Conservation (phyloP, 2,888 invertebrate genomes). For the Epirrita christyi region DNA sequence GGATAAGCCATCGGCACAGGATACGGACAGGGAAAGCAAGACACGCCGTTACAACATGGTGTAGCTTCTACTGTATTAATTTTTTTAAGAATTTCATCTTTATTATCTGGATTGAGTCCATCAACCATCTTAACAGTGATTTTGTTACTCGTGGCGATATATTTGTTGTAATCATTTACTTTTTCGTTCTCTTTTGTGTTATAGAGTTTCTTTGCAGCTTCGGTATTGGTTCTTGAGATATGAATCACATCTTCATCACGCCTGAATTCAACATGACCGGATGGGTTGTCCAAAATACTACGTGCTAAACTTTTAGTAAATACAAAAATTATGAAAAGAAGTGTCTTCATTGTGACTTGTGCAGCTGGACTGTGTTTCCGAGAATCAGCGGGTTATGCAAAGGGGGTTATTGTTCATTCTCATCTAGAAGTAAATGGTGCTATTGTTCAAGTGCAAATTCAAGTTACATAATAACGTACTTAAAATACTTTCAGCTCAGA, state of each 20-base stretch:
- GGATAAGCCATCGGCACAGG: slow-evolving; percentile 22
- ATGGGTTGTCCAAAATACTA: background rate
- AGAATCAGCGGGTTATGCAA: slow-evolving; percentile 16
- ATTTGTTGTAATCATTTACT: background rate
- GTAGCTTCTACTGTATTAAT: background rate
- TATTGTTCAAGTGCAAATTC: slow-evolving; percentile 23
- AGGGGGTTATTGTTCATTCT: slow-evolving; percentile 24
- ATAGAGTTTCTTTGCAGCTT: background rate
- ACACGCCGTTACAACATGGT: slow-evolving; percentile 26
- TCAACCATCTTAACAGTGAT: slow-evolving; percentile 7
- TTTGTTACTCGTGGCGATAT: slow-evolving; percentile 1
- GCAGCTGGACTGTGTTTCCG: slow-evolving; percentile 7
- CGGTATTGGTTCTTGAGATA: slow-evolving; percentile 10
- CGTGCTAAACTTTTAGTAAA: slow-evolving; percentile 6
- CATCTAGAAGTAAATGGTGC: slow-evolving; percentile 8
- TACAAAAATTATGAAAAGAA: slow-evolving; percentile 11
- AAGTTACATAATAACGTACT: slow-evolving; percentile 19
- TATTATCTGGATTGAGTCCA: background rate
- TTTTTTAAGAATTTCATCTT: background rate
- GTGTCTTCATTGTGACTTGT: slow-evolving; percentile 24
- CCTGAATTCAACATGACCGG: slow-evolving; percentile 7
- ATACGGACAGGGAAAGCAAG: slow-evolving; percentile 23
- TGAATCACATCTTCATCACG: slow-evolving; percentile 1
- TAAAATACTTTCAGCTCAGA: background rate
- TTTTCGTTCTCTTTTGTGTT: background rate